Percentiles rank a stretch among this genome's conserved stretches.
These are phyloP conservation scores for Corythornis madagascariensis DNA, from an alignment of 2,113 vertebrate genomes.

Conservation along the genomic window DNA sequence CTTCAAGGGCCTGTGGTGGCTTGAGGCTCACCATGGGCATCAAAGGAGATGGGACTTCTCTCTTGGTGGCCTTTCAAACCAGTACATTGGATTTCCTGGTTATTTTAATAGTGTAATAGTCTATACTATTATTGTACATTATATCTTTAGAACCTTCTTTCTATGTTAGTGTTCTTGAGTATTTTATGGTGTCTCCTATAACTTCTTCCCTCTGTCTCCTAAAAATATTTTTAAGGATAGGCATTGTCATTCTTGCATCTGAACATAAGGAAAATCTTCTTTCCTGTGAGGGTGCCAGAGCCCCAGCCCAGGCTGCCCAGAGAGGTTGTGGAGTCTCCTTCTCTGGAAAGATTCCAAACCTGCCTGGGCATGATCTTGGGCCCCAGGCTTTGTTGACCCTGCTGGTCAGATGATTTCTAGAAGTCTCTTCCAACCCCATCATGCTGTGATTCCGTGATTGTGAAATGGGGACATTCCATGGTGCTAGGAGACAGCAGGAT, in stretches of 20 bases:
- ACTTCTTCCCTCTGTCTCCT: neutral
- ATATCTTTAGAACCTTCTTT: neutral
- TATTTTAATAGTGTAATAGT: neutral
- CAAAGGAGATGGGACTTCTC: neutral
- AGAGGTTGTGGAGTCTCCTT: neutral
- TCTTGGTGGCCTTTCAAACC: neutral
- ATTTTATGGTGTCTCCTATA: neutral
- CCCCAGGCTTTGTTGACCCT: neutral
- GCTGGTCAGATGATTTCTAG: neutral
- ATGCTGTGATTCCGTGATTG: neutral
- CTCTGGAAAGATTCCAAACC: neutral
- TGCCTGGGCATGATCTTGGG: neutral
- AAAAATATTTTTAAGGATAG: neutral
- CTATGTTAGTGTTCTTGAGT: neutral
- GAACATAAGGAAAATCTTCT: neutral
- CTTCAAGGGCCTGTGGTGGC: neutral
- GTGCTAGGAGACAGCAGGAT: neutral
- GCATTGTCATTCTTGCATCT: neutral
- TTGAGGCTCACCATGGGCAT: neutral
- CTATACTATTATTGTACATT: neutral
- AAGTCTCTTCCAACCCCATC: neutral
- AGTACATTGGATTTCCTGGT: neutral
- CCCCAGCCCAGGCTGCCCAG: neutral
- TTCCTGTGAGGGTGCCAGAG: neutral
- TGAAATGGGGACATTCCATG: neutral